Evolutionary conservation across 2,888 invertebrate genomes (phyloP).

Genomic region (Sericinus montela): DNA sequence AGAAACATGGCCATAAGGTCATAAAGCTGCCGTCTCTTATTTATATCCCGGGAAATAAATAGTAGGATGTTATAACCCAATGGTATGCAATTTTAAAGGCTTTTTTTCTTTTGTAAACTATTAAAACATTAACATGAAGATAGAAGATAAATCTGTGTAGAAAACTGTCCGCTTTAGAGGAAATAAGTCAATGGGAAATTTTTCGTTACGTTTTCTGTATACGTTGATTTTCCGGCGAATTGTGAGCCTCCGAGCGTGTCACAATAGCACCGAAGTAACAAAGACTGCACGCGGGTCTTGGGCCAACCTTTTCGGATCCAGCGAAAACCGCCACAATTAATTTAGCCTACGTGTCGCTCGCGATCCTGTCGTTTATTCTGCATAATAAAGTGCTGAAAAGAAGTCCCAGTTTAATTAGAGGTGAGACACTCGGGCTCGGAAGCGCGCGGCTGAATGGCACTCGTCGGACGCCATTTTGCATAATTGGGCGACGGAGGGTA

Average conservation of each 20-base stretch:
- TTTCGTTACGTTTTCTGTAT: no score
- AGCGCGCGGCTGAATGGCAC: slow-evolving; percentile 71
- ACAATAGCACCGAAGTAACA: slow-evolving; percentile 5
- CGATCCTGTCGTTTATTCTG: slow-evolving; percentile 64
- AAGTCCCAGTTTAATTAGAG: slow-evolving; percentile 76
- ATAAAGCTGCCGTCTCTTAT: no score
- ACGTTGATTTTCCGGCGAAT: background rate
- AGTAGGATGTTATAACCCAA: no score
- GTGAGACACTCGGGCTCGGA: slow-evolving; percentile 66
- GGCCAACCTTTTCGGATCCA: slow-evolving; percentile 25
- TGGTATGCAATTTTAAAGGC: no score
- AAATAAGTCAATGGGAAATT: no score
- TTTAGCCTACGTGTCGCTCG: slow-evolving; percentile 44
- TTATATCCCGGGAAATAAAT: no score
- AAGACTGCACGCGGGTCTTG: slow-evolving; percentile 3
- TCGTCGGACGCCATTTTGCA: slow-evolving; percentile 76
- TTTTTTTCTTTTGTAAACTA: no score
- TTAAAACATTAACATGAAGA: no score
- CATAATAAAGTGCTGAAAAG: slow-evolving; percentile 76
- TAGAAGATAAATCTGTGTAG: no score
- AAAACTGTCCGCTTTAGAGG: no score
- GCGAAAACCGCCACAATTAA: slow-evolving; percentile 40
- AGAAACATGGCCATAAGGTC: no score
- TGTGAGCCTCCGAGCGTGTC: background rate
- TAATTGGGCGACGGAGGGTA: slow-evolving; percentile 74